Base-by-base conservation (phyloP, 2,888 invertebrate species). In the Athalia circularis region DNA sequence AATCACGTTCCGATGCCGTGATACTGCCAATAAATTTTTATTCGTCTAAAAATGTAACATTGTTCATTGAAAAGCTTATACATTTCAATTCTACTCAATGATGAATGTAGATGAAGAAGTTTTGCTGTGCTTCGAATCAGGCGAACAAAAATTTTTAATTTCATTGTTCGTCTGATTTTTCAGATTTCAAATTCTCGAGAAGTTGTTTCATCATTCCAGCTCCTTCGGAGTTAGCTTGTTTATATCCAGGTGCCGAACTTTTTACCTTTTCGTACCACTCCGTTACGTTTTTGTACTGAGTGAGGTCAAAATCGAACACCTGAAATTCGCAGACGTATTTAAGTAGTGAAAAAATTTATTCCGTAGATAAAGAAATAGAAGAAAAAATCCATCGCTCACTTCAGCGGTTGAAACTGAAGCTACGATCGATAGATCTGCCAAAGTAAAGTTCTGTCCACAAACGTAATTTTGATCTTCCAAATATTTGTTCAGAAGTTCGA, bases 261-360 rank as follows among this genome's bases (percentile, higher is more conserved):
- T 94, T 94, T 77, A 92, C 91, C 80, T 92, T 92, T 29, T 92
- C 92, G 85, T 92, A 91, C 94, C 95, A 95, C 80, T 92, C 94
- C 79, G 91, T 90, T 76, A 96, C 92, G 85, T 96, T 96, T 65
- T 92, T 88, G 90, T 94, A 95, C 85, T 94, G 93, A 84, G 80
- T 81, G 15, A 87, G 57, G 3, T 88, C 84, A 61, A 89, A 90
- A 45, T 87, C 87, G 3, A 87, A 82, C 6, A 79, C 83, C 89
- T 89, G 80, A 29, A 29, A 29, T 29, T 29, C 29, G 29, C 29
- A 29, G 2, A 29, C 2, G 2, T 2, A 29, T 29, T 29, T 29
- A 2, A 13, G 68, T 15, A 43, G 0, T 48, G 13, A 29, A 45
- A 52, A 65, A n/a, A 8, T 29, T 9, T 48, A 4, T 5, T 59